Conservation (phyloP, 2,797 vertebrate species). For the Phaenicophaeus curvirostris region DNA sequence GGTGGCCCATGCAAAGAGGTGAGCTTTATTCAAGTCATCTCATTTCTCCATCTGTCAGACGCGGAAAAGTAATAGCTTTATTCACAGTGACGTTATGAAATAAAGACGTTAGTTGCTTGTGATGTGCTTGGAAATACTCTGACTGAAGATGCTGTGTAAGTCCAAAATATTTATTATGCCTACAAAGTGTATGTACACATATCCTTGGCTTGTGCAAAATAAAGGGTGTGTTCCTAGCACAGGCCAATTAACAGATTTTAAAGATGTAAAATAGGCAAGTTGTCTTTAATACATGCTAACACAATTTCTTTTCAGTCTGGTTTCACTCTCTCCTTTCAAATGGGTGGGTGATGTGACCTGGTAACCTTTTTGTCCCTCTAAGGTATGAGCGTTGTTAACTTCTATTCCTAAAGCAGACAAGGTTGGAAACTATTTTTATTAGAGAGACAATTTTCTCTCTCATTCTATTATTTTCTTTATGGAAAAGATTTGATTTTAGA, state of each 20-base stretch:
- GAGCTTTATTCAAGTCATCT: not conserved
- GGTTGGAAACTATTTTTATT: not conserved
- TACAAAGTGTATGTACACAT: not conserved
- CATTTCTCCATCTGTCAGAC: not conserved
- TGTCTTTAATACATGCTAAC: not conserved
- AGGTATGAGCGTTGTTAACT: not conserved
- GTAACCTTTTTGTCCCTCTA: not conserved
- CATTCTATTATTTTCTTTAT: not conserved
- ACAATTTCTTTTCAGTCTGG: not conserved
- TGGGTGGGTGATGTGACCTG: not conserved
- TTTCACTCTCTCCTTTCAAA: not conserved
- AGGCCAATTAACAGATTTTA: not conserved
- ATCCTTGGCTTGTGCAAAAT: not conserved
- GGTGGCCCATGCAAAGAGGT: not conserved
- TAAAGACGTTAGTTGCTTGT: not conserved
- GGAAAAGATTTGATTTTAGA: not conserved
- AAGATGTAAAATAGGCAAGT: not conserved
- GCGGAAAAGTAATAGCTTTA: not conserved
- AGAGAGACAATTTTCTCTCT: not conserved
- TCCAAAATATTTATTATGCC: not conserved
- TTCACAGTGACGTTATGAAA: not conserved
- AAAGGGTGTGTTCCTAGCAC: not conserved
- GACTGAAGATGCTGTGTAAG: not conserved
- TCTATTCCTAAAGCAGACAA: not conserved
- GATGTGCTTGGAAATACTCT: not conserved